Evolutionary conservation across 2,888 invertebrate species (phyloP), one percentile per base, ranked within the genome.

Genomic region (Mylabris sibirica): DNA sequence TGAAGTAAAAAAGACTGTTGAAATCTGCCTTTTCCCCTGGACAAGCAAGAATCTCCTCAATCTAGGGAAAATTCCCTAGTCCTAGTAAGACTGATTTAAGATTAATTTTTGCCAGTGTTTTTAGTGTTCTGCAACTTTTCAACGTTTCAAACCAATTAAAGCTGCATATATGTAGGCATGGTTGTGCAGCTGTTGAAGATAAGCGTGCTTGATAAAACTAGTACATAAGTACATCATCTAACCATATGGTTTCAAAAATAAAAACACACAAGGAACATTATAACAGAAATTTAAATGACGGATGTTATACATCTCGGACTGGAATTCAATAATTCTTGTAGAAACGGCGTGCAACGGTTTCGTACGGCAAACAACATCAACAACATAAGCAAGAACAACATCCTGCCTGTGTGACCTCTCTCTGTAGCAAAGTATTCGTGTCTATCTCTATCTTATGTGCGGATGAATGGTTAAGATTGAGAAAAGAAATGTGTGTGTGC

Each of bases 361-460:
- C 44, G 38, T 12, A 12, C 41, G 12, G n/a, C 41, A 17, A 44
- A 2, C 8, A 49, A 49, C 49, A 49, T 49, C 49, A 20, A 6
- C 49, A 49, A 44, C 44, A 44, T 17, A 20, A 30, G 30, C 49
- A 49, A 20, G 20, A 49, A 49, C 49, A 49, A 49, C 49, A 49
- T 49, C 49, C 49, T 49, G 49, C 49, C 49, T 44, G 44, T 41
- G 41, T 49, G 49, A 49, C 49, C 49, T 49, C 9, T 20, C 49
- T 49, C 44, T 44, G 5, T n/a, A 44, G 44, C 44, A 1, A n/a
- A 44, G 6, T 44, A 17, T 44, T 17, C 44, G 11, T 17, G 44
- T 30, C 30, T 44, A n/a, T n/a, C 17, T 44, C n/a, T 44, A 44
- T 44, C 44, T 44, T 44, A 17, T 44, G 9, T 35, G n/a, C 12